Evolutionary conservation across 1,140 invertebrate species (phyloP).

Genomic region (Anoplophora glabripennis): DNA sequence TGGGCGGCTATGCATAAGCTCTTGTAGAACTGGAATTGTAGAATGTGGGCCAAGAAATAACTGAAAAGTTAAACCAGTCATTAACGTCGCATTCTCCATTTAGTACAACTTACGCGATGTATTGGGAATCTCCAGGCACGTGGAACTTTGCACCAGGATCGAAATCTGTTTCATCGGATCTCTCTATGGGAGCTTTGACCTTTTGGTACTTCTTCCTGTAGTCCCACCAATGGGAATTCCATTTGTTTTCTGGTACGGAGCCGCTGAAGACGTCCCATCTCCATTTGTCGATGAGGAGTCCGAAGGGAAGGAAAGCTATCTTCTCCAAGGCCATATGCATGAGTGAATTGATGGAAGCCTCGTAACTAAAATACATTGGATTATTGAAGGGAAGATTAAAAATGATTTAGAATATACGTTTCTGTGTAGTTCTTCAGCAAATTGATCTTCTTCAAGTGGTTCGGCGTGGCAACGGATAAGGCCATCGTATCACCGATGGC

Average conservation of each 20-base stretch:
- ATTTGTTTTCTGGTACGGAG: slow-evolving; percentile 62
- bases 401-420: slow-evolving; percentile 56
- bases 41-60: slow-evolving; percentile 81
- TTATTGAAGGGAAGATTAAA: background rate
- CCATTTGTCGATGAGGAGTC: slow-evolving; percentile 81
- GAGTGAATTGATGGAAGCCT: background rate
- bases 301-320: slow-evolving; percentile 83
- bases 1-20: slow-evolving; percentile 75
- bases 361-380: background rate
- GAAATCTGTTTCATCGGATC: slow-evolving; percentile 74
- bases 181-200: slow-evolving; percentile 66
- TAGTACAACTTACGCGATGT: slow-evolving; percentile 61
- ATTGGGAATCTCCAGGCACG: slow-evolving; percentile 74
- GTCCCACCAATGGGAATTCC: slow-evolving; percentile 75
- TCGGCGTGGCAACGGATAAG: slow-evolving; percentile 73
- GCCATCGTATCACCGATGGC: slow-evolving; percentile 86
- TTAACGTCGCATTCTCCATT: background rate
- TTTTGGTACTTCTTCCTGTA: slow-evolving; percentile 72
- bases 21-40: slow-evolving; percentile 90
- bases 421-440: slow-evolving; percentile 53
- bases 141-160: slow-evolving; percentile 84
- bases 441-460: slow-evolving; percentile 74
- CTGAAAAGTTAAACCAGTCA: slow-evolving; percentile 51
- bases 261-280: slow-evolving; percentile 83
- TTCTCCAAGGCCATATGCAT: slow-evolving; percentile 69